Evolutionary conservation across 2,113 vertebrate genomes (phyloP).

Genomic region (Onychorhynchus coronatus): DNA sequence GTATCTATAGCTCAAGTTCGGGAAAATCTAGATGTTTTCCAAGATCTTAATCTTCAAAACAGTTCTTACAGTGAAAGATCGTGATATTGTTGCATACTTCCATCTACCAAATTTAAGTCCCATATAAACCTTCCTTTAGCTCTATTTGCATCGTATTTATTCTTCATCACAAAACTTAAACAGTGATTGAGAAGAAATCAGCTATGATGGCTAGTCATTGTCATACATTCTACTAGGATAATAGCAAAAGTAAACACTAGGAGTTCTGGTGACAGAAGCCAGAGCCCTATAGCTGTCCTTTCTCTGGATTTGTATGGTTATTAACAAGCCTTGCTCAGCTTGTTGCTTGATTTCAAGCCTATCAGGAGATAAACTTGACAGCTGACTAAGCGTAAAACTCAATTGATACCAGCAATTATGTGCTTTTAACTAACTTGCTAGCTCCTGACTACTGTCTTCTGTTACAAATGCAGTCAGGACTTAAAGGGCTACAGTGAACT

Average conservation of each 20-base stretch:
- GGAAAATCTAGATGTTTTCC: background rate
- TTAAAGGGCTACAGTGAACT: background rate
- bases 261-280: background rate
- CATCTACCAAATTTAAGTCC: rapidly evolving
- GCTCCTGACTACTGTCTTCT: background rate
- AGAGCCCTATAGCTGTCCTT: background rate
- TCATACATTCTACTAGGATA: background rate
- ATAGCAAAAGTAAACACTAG: background rate
- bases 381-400: background rate
- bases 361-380: background rate
- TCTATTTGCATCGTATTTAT: background rate
- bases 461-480: background rate
- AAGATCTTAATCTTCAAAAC: background rate
- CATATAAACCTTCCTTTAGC: background rate
- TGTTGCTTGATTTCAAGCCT: background rate
- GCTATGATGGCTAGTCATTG: background rate
- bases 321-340: background rate
- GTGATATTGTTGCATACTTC: background rate
- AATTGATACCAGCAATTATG: background rate
- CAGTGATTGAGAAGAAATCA: background rate
- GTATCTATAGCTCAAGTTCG: background rate
- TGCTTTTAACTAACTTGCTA: background rate
- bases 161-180: background rate
- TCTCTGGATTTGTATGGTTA: background rate
- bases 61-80: background rate